Evolutionary conservation across 1,140 invertebrate species (phyloP).

Genomic region (Drosophila serrata): DNA sequence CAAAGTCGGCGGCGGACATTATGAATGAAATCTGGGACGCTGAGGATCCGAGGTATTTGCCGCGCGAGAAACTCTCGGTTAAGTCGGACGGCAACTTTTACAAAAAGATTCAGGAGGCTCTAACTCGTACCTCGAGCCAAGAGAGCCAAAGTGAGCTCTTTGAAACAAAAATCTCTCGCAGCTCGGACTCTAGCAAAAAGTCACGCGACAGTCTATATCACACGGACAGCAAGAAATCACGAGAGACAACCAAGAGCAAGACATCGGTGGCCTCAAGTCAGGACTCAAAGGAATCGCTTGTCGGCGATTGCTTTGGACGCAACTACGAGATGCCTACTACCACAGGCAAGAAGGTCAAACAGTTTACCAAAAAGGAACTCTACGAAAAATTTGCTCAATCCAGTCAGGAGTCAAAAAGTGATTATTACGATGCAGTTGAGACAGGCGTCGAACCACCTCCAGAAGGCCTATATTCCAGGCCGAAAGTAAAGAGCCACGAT

Average conservation of each 20-base stretch:
- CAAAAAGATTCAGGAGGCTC: slow-evolving; percentile 88
- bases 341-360: slow-evolving; percentile 80
- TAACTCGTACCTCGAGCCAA: slow-evolving; percentile 88
- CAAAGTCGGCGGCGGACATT: slow-evolving; percentile 86
- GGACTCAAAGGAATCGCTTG: slow-evolving; percentile 87
- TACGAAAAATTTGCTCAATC: slow-evolving; percentile 87
- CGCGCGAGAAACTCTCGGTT: slow-evolving; percentile 88
- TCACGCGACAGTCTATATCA: slow-evolving; percentile 88
- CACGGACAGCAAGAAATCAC: slow-evolving; percentile 88
- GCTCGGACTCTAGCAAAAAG: slow-evolving; percentile 88
- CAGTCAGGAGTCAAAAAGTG: slow-evolving; percentile 89
- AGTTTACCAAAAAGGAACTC: slow-evolving; percentile 78
- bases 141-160: slow-evolving; percentile 89
- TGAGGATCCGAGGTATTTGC: slow-evolving; percentile 89
- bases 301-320: slow-evolving; percentile 75
- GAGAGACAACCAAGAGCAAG: slow-evolving; percentile 87
- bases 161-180: slow-evolving; percentile 88
- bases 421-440: slow-evolving; percentile 87
- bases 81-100: slow-evolving; percentile 90
- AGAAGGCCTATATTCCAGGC: slow-evolving; percentile 63
- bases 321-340: slow-evolving; percentile 85
- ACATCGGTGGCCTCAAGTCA: slow-evolving; percentile 88
- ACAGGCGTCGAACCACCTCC: slow-evolving; percentile 26
- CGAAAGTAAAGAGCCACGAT: slow-evolving; percentile 87
- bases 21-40: slow-evolving; percentile 88